Conservation (phyloP, 2,888 invertebrate genomes). For the Lordiphosa andalusiaca region DNA sequence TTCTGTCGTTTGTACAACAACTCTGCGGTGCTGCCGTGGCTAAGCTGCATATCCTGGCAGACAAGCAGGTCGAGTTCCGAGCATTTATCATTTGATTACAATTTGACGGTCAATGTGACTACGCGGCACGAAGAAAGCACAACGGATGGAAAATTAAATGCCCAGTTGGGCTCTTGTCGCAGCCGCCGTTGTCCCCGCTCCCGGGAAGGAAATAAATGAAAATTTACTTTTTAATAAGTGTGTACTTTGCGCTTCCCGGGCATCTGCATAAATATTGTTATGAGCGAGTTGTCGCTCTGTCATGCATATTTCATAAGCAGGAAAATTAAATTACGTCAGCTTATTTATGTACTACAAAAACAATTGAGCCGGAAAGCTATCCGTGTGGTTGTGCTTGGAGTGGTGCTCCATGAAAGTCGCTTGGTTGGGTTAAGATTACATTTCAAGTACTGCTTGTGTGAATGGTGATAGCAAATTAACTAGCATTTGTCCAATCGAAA, state of each 20-base stretch:
- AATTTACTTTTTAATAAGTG: constrained; percentile 58
- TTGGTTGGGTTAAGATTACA: too few relatives aligned
- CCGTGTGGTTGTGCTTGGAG: constrained; percentile 1
- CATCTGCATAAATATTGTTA: constrained; percentile 51
- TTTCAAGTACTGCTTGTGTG: too few relatives aligned
- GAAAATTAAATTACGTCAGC: constrained; percentile 53
- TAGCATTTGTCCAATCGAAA: too few relatives aligned
- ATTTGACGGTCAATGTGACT: constrained; percentile 66
- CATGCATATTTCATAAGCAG: constrained; percentile 54
- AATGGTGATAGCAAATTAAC: too few relatives aligned
- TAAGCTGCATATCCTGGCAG: constrained; percentile 10
- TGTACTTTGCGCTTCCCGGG: constrained; percentile 46
- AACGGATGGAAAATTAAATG: constrained; percentile 46
- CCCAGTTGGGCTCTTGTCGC: constrained; percentile 40
- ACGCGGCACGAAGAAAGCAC: constrained; percentile 14
- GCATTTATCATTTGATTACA: constrained; percentile 73
- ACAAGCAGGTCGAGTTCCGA: constrained; percentile 29
- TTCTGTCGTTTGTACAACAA: constrained; percentile 42
- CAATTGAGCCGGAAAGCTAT: constrained; percentile 8
- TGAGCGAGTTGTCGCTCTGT: constrained; percentile 46
- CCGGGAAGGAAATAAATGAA: constrained; percentile 44
- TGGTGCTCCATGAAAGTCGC: background rate
- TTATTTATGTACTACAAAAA: constrained; percentile 2
- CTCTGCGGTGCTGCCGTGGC: constrained; percentile 14
- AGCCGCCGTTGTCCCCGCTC: constrained; percentile 20